phyloP scores from a whole-genome alignment of 92 coral and sea anemone genomes.

The Scolanthus callimorphus region DNA sequence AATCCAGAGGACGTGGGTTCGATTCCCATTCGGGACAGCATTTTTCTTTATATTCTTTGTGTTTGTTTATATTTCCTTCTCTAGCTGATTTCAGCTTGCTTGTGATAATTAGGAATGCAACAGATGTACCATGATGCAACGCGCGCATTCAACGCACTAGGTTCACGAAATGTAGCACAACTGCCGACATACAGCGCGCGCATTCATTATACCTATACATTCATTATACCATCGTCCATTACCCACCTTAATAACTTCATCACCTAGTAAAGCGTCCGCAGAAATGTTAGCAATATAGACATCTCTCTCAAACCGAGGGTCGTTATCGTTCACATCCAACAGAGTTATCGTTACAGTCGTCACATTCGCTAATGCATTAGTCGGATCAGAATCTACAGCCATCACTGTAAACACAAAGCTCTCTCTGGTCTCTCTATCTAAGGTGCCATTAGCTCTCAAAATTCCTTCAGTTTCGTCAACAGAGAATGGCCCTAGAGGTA shows the following conservation, averaged over 20 bases:
- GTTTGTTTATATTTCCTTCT: too few species aligned
- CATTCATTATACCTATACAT: too few species aligned
- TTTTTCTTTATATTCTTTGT: too few species aligned
- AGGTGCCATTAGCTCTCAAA: constrained; percentile 38
- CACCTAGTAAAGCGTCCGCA: constrained; percentile 59
- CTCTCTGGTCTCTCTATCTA: constrained; percentile 73
- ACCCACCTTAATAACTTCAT: constrained; percentile 55
- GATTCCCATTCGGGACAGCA: too few species aligned
- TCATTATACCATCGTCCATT: too few species aligned
- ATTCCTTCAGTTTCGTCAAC: constrained; percentile 45
- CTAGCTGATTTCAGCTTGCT: too few species aligned
- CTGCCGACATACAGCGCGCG: too few species aligned
- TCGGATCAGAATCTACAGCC: constrained; percentile 68
- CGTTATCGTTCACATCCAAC: constrained; percentile 77
- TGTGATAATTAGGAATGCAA: too few species aligned
- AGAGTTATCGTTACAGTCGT: constrained; percentile 61
- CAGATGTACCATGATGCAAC: too few species aligned
- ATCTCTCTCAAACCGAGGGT: constrained; percentile 62
- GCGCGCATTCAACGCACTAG: too few species aligned
- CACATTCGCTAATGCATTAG: constrained; percentile 48
- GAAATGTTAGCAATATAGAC: constrained; percentile 44
- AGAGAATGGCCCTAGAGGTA: constrained; percentile 42
- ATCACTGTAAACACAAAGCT: constrained; percentile 54
- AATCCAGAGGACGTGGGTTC: too few species aligned
- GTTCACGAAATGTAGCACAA: too few species aligned